Percentiles rank a stretch among this genome's conserved stretches.
These are phyloP conservation scores for Leptosomus discolor DNA, from an alignment of 2,113 vertebrate genomes.

Conservation along the genomic window DNA sequence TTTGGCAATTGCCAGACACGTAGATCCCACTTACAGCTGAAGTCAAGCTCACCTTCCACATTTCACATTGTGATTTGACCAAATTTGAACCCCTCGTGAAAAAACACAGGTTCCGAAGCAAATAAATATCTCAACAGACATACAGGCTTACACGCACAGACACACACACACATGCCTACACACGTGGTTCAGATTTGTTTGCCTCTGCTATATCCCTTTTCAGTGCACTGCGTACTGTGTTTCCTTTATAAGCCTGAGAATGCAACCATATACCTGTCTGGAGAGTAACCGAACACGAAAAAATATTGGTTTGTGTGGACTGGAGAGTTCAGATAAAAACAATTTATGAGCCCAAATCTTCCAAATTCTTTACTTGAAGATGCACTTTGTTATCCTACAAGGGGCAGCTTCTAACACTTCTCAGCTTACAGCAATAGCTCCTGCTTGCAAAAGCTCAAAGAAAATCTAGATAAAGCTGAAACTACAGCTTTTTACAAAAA, in stretches of 20 bases:
- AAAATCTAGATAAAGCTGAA: constrained; percentile 46
- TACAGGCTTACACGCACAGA: not conserved
- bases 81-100: not conserved
- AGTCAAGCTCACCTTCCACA: constrained; percentile 2
- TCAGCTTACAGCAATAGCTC: constrained; percentile 47
- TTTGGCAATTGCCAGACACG: not conserved
- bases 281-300: constrained; percentile 63
- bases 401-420: constrained; percentile 24
- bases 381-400: constrained; percentile 58
- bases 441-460: constrained; percentile 37
- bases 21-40: not conserved
- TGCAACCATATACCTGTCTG: constrained; percentile 61
- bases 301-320: constrained; percentile 58
- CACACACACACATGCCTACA: not conserved
- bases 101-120: not conserved
- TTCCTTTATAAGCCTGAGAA: constrained; percentile 32
- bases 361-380: constrained; percentile 62
- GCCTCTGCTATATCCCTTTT: constrained; percentile 8
- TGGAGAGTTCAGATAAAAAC: constrained; percentile 64
- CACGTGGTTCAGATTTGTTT: constrained; percentile 43
- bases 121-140: constrained; percentile 23
- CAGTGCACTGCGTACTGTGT: not conserved
- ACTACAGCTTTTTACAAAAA: not conserved
- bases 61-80: not conserved
- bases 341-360: constrained; percentile 65